phyloP scores from a whole-genome alignment of 23 tunicate genomes.

The Trididemnum nubilum region DNA sequence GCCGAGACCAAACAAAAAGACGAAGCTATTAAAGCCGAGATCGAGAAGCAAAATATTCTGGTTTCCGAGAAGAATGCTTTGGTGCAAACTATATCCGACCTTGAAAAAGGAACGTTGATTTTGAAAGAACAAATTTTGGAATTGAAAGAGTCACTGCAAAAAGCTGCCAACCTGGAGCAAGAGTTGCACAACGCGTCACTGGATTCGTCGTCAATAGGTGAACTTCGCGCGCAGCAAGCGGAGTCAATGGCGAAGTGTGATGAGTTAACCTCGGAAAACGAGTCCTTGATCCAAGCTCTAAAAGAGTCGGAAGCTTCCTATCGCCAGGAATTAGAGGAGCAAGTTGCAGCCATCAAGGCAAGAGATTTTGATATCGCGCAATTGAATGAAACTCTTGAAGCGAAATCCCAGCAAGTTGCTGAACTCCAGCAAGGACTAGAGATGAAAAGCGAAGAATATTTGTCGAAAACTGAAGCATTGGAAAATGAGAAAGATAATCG shows the following conservation, averaged over 20 bases:
- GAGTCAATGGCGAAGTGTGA: too few species aligned
- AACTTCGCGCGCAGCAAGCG: too few species aligned
- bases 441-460: not conserved
- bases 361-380: not conserved
- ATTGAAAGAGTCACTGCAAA: slow-evolving; percentile 2
- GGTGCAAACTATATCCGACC: not conserved
- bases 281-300: too few species aligned
- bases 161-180: too few species aligned
- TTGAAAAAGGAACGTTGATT: not conserved
- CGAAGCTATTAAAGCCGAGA: slow-evolving; percentile 17
- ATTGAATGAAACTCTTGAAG: slow-evolving; percentile 8
- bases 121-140: not conserved
- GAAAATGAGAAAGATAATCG: not conserved
- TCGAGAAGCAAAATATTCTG: not conserved
- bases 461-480: not conserved
- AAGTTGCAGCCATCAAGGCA: too few species aligned
- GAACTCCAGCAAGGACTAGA: not conserved
- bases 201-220: too few species aligned
- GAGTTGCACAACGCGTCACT: too few species aligned
- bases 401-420: not conserved
- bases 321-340: too few species aligned
- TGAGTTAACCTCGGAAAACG: too few species aligned
- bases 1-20: slow-evolving; percentile 36
- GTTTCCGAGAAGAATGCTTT: not conserved
- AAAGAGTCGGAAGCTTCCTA: too few species aligned